Evolutionary conservation across 2,888 invertebrate species (phyloP), one percentile per base, ranked within the genome.

Genomic region (Thera obeliscata): DNA sequence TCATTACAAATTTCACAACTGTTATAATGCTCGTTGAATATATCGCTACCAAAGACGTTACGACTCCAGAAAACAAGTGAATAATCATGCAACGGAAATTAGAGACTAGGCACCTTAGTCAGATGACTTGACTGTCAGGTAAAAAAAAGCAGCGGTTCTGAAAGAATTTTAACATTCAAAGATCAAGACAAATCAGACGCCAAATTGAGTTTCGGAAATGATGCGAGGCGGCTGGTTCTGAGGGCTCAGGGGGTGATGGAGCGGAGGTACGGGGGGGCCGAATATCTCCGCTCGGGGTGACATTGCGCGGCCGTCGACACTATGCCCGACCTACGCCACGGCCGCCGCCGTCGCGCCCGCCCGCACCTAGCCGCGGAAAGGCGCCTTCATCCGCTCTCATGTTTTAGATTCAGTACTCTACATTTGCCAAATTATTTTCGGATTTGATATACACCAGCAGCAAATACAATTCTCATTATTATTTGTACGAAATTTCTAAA

Each of bases 221-320:
- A 82, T 84, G 78, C 73, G 80, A 75, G 78, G 76, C 78, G 77
- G 79, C 78, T 81, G 81, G 78, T 78, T 80, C 55, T 63, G 71
- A 66, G 72, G 72, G 69, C 67, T 67, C 61, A 56, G 70, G 66
- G 67, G 72, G 74, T 59, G 77, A 64, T 72, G 74, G 72, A 71
- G 70, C 71, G 73, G 71, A 74, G 78, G 74, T 76, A 79, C 75
- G 76, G 69, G 76, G 78, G 75, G 77, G 85, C 85, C 86, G 84
- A 88, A 87, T 83, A 84, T 87, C 83, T 85, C 82, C 76, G 78
- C 80, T 80, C 87, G 87, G 88, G 92, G 93, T 92, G 93, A 93
- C 93, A 90, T 92, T 91, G 93, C 81, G 79, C 86, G 93, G 88
- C 77, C 91, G 78, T 85, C 89, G 92, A 92, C 91, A 86, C 83